Percentiles rank a stretch among this genome's conserved stretches.
phyloP scores from a whole-genome alignment of 1,140 invertebrate species.

The Zaprionus lachaisei region DNA sequence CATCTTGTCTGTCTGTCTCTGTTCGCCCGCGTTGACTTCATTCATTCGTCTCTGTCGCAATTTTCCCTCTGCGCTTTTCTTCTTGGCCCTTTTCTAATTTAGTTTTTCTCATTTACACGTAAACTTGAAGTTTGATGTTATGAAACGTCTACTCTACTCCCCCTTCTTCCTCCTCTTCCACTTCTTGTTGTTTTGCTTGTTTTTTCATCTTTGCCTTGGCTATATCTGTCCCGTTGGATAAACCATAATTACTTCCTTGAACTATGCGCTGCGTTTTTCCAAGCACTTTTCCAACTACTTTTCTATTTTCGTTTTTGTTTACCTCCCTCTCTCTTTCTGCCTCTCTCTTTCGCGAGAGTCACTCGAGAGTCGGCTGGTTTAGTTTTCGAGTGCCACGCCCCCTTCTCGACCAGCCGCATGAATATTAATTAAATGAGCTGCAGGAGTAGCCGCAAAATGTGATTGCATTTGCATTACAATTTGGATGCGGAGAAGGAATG shows the following conservation, averaged over 20 bases:
- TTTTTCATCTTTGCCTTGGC: constrained; percentile 12
- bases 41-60: constrained; percentile 73
- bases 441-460: constrained; percentile 66
- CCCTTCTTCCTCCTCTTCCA: constrained; percentile 16
- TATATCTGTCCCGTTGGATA: constrained; percentile 75
- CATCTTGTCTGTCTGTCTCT: constrained; percentile 7
- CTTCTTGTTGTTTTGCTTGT: constrained; percentile 12
- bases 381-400: constrained; percentile 50
- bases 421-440: constrained; percentile 81
- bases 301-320: constrained; percentile 38
- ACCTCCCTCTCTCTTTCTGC: neutral
- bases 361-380: constrained; percentile 51
- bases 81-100: constrained; percentile 53
- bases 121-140: constrained; percentile 58
- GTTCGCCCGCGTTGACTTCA: constrained; percentile 49
- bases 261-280: constrained; percentile 67
- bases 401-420: constrained; percentile 51
- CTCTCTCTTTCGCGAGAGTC: constrained; percentile 65
- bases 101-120: constrained; percentile 58
- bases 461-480: constrained; percentile 65
- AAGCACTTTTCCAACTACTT: constrained; percentile 43
- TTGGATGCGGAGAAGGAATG: constrained; percentile 38
- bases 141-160: constrained; percentile 32
- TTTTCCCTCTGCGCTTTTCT: constrained; percentile 13
- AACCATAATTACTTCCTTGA: constrained; percentile 83